A percentile compares a stretch with the other conserved stretches of the same genome.
These are phyloP conservation scores for Mamestra configurata DNA, from an alignment of 1,140 invertebrate species.

Conservation along the genomic window DNA sequence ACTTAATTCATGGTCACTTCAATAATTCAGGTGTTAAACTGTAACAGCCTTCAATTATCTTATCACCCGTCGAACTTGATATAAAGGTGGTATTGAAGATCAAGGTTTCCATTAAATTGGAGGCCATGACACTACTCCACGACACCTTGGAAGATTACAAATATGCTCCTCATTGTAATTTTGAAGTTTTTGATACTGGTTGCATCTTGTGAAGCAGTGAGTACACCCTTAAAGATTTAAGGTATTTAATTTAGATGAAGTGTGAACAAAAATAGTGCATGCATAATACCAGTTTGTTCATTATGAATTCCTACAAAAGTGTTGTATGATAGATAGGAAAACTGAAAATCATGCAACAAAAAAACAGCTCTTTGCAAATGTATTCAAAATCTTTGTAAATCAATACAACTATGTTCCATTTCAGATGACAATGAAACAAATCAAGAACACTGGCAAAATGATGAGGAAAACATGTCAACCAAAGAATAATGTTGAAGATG, in stretches of 20 bases:
- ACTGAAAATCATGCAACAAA: too few relatives aligned
- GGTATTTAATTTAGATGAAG: background rate
- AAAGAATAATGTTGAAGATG: slow-evolving; percentile 80
- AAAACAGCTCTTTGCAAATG: too few relatives aligned
- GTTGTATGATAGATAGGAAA: too few relatives aligned
- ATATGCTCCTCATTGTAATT: slow-evolving; percentile 48
- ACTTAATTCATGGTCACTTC: slow-evolving; percentile 13
- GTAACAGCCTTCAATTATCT: slow-evolving; percentile 54
- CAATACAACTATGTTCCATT: slow-evolving; percentile 37
- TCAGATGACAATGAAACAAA: slow-evolving; percentile 84
- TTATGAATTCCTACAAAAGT: too few relatives aligned
- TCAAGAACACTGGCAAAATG: slow-evolving; percentile 81
- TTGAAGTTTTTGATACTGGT: slow-evolving; percentile 60
- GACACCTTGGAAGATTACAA: slow-evolving; percentile 5
- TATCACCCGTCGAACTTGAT: slow-evolving; percentile 67
- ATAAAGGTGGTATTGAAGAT: slow-evolving; percentile 65
- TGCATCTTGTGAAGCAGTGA: slow-evolving; percentile 69
- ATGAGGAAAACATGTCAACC: slow-evolving; percentile 82
- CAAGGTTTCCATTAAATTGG: slow-evolving; percentile 56
- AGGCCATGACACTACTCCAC: slow-evolving; percentile 26
- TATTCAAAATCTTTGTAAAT: too few relatives aligned
- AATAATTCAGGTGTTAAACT: slow-evolving; percentile 56
- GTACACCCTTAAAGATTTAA: too few relatives aligned
- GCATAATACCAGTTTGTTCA: too few relatives aligned
- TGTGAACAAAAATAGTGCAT: too few relatives aligned